Conservation (phyloP, 2,797 vertebrate species). For the Zenarchopterus dispar region DNA sequence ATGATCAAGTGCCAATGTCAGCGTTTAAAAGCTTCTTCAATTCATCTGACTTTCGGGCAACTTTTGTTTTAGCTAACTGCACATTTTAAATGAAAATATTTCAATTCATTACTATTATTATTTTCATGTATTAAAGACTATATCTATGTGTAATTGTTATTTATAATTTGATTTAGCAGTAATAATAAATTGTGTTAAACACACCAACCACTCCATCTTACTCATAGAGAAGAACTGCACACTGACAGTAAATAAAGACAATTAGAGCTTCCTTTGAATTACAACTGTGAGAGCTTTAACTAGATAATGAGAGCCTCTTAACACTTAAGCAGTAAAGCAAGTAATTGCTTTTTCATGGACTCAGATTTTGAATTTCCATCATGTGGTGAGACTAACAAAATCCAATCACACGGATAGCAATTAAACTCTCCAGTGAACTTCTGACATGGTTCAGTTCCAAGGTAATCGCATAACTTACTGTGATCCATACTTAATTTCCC, state of each 20-base stretch:
- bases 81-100: no score
- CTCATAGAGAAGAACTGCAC: slow-evolving; percentile 27
- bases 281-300: slow-evolving; percentile 62
- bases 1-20: no score
- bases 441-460: slow-evolving; percentile 71
- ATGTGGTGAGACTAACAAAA: slow-evolving; percentile 73
- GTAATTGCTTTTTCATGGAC: slow-evolving; percentile 83
- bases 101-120: background rate
- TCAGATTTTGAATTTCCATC: slow-evolving; percentile 78
- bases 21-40: no score
- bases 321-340: slow-evolving; percentile 79
- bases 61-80: no score
- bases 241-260: slow-evolving; percentile 67
- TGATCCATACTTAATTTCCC: slow-evolving; percentile 70
- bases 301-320: slow-evolving; percentile 75
- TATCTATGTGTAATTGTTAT: background rate
- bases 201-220: slow-evolving; percentile 3
- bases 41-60: no score
- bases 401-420: slow-evolving; percentile 74
- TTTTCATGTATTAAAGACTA: background rate
- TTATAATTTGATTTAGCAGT: slow-evolving; percentile 1
- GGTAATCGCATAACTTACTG: slow-evolving; percentile 68
- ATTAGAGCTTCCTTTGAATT: slow-evolving; percentile 62
- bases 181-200: slow-evolving; percentile 24
- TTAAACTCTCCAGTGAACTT: slow-evolving; percentile 80